Evolutionary conservation across 2,113 vertebrate species (phyloP).

Genomic region (Cyphomyrus plagiostoma): DNA sequence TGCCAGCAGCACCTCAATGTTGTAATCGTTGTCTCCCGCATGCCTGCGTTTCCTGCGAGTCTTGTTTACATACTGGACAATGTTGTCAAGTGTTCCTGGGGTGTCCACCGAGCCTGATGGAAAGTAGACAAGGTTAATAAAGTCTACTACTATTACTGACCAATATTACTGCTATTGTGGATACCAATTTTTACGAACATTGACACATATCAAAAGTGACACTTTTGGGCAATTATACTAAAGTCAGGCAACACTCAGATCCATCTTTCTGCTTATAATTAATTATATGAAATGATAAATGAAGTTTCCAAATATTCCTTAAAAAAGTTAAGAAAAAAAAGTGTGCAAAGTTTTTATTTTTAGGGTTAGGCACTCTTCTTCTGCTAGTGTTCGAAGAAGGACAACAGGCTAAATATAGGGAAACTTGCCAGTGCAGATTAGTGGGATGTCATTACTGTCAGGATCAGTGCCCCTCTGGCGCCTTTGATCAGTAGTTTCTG

Average conservation of each 20-base stretch:
- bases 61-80: slow-evolving; percentile 67
- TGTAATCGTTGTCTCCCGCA: slow-evolving; percentile 74
- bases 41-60: slow-evolving; percentile 67
- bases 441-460: neutral
- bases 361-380: neutral
- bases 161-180: neutral
- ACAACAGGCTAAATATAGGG: neutral
- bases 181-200: neutral
- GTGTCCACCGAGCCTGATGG: slow-evolving; percentile 58
- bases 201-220: neutral
- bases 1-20: slow-evolving; percentile 91
- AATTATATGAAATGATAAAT: neutral
- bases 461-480: neutral
- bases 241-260: neutral
- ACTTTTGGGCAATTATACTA: neutral
- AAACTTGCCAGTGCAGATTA: neutral
- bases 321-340: neutral
- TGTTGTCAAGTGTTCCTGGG: slow-evolving; percentile 49
- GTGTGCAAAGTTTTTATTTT: neutral
- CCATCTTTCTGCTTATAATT: neutral
- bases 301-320: neutral
- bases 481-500: no score
- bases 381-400: neutral
- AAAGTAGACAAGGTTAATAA: slow-evolving; percentile 27
- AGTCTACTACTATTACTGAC: neutral